Evolutionary conservation across 2,888 invertebrate species (phyloP).

Genomic region (Catonia carolina): DNA sequence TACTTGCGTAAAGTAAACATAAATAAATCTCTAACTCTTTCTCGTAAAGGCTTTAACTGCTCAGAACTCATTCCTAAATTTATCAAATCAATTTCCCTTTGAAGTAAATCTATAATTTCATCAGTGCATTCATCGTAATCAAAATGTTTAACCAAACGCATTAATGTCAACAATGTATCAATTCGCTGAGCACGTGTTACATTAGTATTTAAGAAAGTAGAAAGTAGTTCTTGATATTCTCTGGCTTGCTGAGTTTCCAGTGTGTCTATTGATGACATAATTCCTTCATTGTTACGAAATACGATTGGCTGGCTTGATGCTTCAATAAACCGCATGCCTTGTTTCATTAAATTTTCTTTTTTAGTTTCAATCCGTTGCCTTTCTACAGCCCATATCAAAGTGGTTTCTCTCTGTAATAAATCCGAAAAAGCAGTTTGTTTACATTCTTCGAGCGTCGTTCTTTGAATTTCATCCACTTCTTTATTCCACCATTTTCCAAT

Average conservation of each 20-base stretch:
- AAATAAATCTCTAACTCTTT: slow-evolving; percentile 50
- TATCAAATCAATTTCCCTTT: slow-evolving; percentile 64
- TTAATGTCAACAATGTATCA: slow-evolving; percentile 62
- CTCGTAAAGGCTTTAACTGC: slow-evolving; percentile 57
- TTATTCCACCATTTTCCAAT: slow-evolving; percentile 61
- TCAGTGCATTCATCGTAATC: slow-evolving; percentile 48
- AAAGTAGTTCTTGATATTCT: slow-evolving; percentile 65
- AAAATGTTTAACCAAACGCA: slow-evolving; percentile 53
- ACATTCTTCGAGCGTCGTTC: slow-evolving; percentile 57
- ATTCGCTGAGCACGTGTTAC: slow-evolving; percentile 58
- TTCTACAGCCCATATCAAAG: slow-evolving; percentile 61
- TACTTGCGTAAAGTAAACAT: slow-evolving; percentile 52
- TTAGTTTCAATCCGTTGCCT: slow-evolving; percentile 55
- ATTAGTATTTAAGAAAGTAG: slow-evolving; percentile 37
- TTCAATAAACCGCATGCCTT: slow-evolving; percentile 48
- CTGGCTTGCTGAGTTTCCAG: slow-evolving; percentile 71
- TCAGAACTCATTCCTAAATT: slow-evolving; percentile 54
- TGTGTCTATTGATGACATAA: slow-evolving; percentile 69
- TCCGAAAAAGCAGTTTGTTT: slow-evolving; percentile 63
- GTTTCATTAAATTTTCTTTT: slow-evolving; percentile 30
- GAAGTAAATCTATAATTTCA: slow-evolving; percentile 56
- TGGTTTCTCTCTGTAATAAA: slow-evolving; percentile 66
- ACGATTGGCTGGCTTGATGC: slow-evolving; percentile 64
- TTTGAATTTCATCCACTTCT: slow-evolving; percentile 56
- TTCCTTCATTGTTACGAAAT: slow-evolving; percentile 68